Base-by-base conservation (phyloP, 2,113 vertebrate genomes). In the Ciconia stormi region DNA sequence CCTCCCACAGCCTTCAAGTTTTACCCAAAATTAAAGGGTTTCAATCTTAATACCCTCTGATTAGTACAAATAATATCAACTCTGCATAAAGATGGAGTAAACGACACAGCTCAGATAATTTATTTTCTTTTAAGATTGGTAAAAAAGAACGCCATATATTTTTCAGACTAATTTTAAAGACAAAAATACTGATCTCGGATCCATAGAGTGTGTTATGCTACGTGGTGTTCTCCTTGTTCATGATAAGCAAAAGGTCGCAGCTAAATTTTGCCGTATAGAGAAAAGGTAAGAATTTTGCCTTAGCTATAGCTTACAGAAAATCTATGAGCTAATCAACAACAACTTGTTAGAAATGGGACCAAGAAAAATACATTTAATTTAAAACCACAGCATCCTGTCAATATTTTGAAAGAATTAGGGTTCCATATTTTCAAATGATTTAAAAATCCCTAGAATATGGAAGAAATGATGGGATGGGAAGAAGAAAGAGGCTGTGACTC, bases 111-210 rank as follows among this genome's bases (percentile, higher is more conserved):
- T 77, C n/a, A 44, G 34, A 13, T 50, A 6, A 80, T 21, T 66
- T 21, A 14, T 61, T 67, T 58, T 34, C 27, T 63, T 73, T 72
- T 50, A 59, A 53, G 16, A 11, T 5, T 36, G 26, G 25, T 73
- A 34, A 85, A 87, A 76, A 18, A 13, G 7, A 23, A 4, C 1
- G 1, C 4, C 7, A 10, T 16, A 0, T 49, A 44, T 40, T 76
- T 86, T 92, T 81, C 47, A 72, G 59, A 42, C 40, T 61, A 10
- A 52, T 73, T 89, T 90, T 63, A 18, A 63, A 53, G 59, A 67
- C 25, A 56, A 58, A 89, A 90, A 23, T 42, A 56, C 6, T n/a
- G 40, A 63, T 91, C 16, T 84, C 38, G 25, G 46, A 46, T 73
- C 73, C 34, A 56, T 2, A 22, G 20, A 32, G 29, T 3, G 1